Evolutionary conservation across 2,888 invertebrate species (phyloP), one percentile per base, ranked within the genome.

Genomic region (Gasteruption jaculator): DNA sequence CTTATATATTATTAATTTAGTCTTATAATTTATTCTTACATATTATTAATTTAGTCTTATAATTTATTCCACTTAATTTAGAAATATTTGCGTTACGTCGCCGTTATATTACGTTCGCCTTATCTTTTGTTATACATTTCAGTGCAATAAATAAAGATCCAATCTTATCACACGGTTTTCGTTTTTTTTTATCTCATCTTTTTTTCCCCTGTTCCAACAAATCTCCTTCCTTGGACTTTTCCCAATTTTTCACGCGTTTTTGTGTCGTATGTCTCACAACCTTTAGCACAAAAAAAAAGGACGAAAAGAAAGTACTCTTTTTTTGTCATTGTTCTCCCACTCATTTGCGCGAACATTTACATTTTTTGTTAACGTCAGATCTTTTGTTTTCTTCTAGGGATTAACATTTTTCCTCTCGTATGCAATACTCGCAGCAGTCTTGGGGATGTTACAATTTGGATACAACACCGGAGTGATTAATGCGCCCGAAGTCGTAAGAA

Each of bases 401-500:
- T 79, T 93, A 65, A 93, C 93, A 64, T 89, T 91, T 77, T 92
- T 91, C 80, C 81, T 94, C 65, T 88, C 90, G 56, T 93, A 92
- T 74, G 90, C 93, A 62, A 93, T 93, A 74, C 81, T 93, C 73
- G 90, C 93, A 58, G 91, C 93, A 56, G 92, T 92, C 61, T 80
- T 93, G 68, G 93, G 93, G 44, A 93, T 93, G 92, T 78, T 94
- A 66, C 92, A 93, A 73, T 93, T 94, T 72, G 93, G 93, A 50
- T 94, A 92, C 80, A 94, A 94, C 73, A 93, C 93, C 45, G 93
- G 93, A 70, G 93, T 94, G 63, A 93, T 93, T 74, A 94, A 94
- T 77, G 92, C 93, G 71, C 93, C 93, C 55, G 88, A 91, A 77
- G 79, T 80, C 73, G 85, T 86, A 71, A 72, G 76, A n/a, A n/a